These are phyloP conservation scores for Gerosis bhagava DNA, from an alignment of 2,888 invertebrate species.

Conservation along the genomic window DNA sequence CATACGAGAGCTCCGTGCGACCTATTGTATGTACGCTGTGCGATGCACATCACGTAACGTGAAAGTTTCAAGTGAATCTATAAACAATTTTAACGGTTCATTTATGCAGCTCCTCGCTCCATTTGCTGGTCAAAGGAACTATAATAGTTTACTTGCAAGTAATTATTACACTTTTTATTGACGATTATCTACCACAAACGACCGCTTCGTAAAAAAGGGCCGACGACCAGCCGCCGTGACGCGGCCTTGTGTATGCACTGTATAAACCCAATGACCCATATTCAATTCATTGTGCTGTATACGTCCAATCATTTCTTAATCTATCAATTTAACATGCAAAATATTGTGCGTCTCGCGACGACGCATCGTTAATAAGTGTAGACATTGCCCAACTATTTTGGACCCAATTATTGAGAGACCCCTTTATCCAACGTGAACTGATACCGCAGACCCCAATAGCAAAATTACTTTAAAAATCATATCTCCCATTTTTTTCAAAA, in stretches of 20 bases:
- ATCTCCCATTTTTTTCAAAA: too few relatives aligned
- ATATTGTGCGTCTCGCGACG: not conserved
- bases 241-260: constrained; percentile 31
- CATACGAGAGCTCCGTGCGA: too few relatives aligned
- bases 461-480: too few relatives aligned
- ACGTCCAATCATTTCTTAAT: constrained; percentile 14
- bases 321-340: constrained; percentile 3
- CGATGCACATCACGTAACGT: constrained; percentile 19
- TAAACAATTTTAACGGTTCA: constrained; percentile 24
- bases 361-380: too few relatives aligned
- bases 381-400: too few relatives aligned
- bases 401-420: too few relatives aligned
- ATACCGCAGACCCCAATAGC: too few relatives aligned
- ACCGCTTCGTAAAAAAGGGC: constrained; percentile 13
- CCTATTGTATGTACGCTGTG: not conserved
- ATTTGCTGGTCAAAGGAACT: constrained; percentile 15
- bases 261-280: constrained; percentile 38
- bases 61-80: constrained; percentile 22
- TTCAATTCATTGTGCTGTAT: constrained; percentile 17
- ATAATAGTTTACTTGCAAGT: constrained; percentile 15
- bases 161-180: constrained; percentile 17
- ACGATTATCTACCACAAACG: constrained; percentile 7
- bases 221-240: constrained; percentile 9
- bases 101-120: constrained; percentile 20
- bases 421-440: too few relatives aligned